Conservation (phyloP, 2,113 vertebrate genomes). For the Hemiscyllium ocellatum region DNA sequence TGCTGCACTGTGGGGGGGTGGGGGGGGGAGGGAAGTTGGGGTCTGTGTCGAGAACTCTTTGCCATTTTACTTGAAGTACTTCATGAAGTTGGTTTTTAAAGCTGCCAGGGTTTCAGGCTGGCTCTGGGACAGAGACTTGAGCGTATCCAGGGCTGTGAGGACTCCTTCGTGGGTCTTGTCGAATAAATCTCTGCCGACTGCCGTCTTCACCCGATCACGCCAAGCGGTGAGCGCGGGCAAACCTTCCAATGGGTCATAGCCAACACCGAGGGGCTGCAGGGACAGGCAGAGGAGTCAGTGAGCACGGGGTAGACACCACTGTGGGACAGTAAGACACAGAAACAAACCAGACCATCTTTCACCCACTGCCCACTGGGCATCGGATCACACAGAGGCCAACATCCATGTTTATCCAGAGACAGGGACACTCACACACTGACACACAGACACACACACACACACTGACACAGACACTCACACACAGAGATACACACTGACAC, state of each 20-base stretch:
- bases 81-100: constrained; percentile 55
- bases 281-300: neutral
- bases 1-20: neutral
- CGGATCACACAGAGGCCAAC: too few species aligned
- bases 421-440: too few species aligned
- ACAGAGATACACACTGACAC: too few species aligned
- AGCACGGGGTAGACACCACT: neutral
- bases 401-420: too few species aligned
- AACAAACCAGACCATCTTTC: neutral
- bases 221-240: constrained; percentile 58
- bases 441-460: too few species aligned
- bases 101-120: constrained; percentile 46
- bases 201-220: constrained; percentile 58
- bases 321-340: neutral
- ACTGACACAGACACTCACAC: too few species aligned
- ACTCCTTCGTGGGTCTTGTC: constrained; percentile 56
- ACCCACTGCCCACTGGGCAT: too few species aligned
- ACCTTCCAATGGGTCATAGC: constrained; percentile 61
- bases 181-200: constrained; percentile 54
- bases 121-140: constrained; percentile 48
- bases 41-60: neutral
- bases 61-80: constrained; percentile 38
- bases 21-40: too few species aligned
- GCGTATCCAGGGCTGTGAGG: constrained; percentile 46
- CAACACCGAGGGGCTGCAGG: constrained; percentile 60